phyloP scores from a whole-genome alignment of 2,888 invertebrate species.

The Drosophila incognita region DNA sequence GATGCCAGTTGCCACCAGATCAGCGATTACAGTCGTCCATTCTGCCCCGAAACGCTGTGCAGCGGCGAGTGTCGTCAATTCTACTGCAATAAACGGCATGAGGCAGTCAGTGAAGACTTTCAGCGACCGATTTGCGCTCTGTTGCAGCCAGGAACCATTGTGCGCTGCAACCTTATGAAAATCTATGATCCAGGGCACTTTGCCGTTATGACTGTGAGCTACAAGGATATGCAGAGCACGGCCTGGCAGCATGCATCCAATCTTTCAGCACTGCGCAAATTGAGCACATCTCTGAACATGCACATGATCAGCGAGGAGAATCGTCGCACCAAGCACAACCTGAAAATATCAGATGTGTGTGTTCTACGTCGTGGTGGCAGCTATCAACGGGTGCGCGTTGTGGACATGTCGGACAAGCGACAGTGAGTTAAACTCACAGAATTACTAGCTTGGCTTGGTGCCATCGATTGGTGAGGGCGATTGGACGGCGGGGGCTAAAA shows the following conservation, averaged over 20 bases:
- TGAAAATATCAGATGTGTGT: constrained; percentile 43
- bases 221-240: neutral
- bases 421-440: constrained; percentile 11
- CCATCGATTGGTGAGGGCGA: constrained; percentile 6
- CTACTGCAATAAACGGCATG: constrained; percentile 47
- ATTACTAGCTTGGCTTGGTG: constrained; percentile 28
- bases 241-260: constrained; percentile 33
- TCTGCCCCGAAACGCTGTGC: constrained; percentile 30
- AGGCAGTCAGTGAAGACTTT: constrained; percentile 19
- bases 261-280: neutral
- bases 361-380: constrained; percentile 14
- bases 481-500: constrained; percentile 20
- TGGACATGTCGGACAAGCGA: constrained; percentile 24
- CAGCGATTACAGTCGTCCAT: neutral
- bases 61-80: constrained; percentile 35
- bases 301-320: constrained; percentile 37
- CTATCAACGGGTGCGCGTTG: constrained; percentile 52
- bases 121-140: neutral
- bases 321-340: neutral
- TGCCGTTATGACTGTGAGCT: constrained; percentile 38
- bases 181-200: constrained; percentile 43
- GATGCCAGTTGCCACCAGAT: constrained; percentile 18
- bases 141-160: constrained; percentile 7
- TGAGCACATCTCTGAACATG: constrained; percentile 10
- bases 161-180: constrained; percentile 42